Evolutionary conservation across 53 echinoderm and acorn worm genomes (phyloP).

Genomic region (Arbacia lixula): DNA sequence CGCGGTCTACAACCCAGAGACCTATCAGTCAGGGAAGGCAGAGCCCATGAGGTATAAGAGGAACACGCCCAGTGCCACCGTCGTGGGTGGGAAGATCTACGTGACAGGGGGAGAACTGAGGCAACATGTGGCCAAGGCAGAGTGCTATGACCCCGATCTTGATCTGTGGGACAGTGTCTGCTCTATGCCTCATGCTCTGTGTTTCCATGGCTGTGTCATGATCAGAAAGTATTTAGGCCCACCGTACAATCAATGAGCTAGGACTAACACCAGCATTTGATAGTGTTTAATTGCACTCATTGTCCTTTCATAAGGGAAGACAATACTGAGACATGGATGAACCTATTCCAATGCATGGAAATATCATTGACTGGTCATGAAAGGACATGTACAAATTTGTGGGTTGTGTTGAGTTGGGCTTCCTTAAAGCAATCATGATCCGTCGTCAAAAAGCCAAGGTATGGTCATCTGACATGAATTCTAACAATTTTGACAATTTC

Average conservation of each 20-base stretch:
- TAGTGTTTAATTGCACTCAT: too few species aligned
- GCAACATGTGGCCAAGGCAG: slow-evolving; percentile 75
- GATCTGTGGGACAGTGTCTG: slow-evolving; percentile 60
- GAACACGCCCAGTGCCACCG: slow-evolving; percentile 76
- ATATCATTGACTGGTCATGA: too few species aligned
- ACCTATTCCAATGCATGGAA: too few species aligned
- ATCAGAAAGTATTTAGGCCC: slow-evolving; percentile 79
- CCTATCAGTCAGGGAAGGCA: slow-evolving; percentile 49
- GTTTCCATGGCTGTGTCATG: slow-evolving; percentile 85
- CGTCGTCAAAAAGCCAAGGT: too few species aligned
- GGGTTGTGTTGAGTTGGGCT: too few species aligned
- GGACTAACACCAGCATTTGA: too few species aligned
- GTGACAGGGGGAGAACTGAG: slow-evolving; percentile 84
- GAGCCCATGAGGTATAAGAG: slow-evolving; percentile 82
- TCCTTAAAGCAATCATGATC: too few species aligned
- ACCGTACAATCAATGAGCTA: slow-evolving; percentile 58
- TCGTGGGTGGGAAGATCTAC: slow-evolving; percentile 72
- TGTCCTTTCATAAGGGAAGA: too few species aligned
- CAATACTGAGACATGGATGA: too few species aligned
- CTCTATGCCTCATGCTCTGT: slow-evolving; percentile 77
- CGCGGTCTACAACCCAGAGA: slow-evolving; percentile 70
- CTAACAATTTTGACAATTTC: too few species aligned
- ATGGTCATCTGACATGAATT: too few species aligned
- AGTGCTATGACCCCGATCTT: slow-evolving; percentile 70
- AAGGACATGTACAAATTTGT: too few species aligned